A percentile compares a stretch with the other conserved stretches of the same genome.
phyloP scores from a whole-genome alignment of 2,113 vertebrate genomes.

The Eleginops maclovinus region DNA sequence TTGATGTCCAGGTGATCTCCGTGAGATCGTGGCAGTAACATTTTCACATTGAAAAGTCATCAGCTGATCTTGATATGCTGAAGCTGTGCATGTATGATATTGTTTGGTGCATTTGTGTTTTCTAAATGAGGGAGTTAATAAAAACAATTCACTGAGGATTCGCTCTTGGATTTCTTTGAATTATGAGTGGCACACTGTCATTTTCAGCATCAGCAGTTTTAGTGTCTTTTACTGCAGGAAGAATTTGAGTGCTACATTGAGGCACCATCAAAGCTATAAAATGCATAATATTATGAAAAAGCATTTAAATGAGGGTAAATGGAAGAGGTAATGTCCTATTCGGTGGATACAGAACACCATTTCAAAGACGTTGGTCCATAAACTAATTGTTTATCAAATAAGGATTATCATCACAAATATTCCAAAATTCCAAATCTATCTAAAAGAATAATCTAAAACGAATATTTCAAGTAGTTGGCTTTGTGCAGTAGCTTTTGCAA shows the following conservation, averaged over 20 bases:
- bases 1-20: constrained; percentile 78
- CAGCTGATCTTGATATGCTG: constrained; percentile 79
- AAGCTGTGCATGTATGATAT: constrained; percentile 83
- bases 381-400: constrained; percentile 42
- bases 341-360: constrained; percentile 47
- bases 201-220: constrained; percentile 77
- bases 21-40: constrained; percentile 77
- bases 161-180: constrained; percentile 40
- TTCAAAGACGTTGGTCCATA: constrained; percentile 22
- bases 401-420: constrained; percentile 17
- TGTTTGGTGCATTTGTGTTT: constrained; percentile 84
- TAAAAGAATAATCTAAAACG: not conserved
- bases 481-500: constrained; percentile 23
- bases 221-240: constrained; percentile 69
- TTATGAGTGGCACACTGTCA: constrained; percentile 57
- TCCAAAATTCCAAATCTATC: not conserved
- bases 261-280: constrained; percentile 71
- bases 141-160: constrained; percentile 75
- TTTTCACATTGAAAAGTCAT: constrained; percentile 85
- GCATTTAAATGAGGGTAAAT: constrained; percentile 69
- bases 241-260: constrained; percentile 60
- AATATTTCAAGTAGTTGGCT: constrained; percentile 3
- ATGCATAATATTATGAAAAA: constrained; percentile 68
- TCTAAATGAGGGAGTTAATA: constrained; percentile 81
- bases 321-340: constrained; percentile 54